Base-by-base conservation (phyloP, 2,888 invertebrate species). In the Anthophora plumipes region DNA sequence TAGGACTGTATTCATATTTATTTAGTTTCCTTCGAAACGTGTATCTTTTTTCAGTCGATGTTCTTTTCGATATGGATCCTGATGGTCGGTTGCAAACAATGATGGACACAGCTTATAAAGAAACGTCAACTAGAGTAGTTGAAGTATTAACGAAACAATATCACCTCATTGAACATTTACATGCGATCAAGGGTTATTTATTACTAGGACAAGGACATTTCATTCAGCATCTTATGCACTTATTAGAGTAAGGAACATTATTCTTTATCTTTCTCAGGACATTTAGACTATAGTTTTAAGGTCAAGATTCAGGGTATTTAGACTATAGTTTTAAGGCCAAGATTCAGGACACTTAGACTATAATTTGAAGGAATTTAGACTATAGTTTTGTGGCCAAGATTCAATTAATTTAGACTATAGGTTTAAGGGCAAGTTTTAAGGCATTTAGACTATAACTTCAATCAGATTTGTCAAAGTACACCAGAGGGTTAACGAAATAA, bases 181-280 rank as follows among this genome's bases (percentile, higher is more conserved):
- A 97, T 90, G 98, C 98, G 31, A 96, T 99, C 94, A 95, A 98
- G 83, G 95, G 97, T 77, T 99, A 98, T 94, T 94, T 99, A 90
- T 94, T 99, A 71, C 95, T 99, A 17, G 98, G 98, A 17, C 99
- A 99, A 94, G 99, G 99, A 0, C 99, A 99, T 94, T 99, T 99
- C 93, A 98, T 98, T 89, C 96, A 97, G 90, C 97, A 98, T 91
- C 95, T 99, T 70, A 97, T 99, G 96, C 98, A 98, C 89, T 94
- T 98, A 79, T 94, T 99, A 82, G 97, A 97, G 98, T 98, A 94
- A 94, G 96, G 95, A 25, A 46, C n/a, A 46, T 55, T 25, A 60
- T 31, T 25, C 63, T 39, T 20, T 8, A 7, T 5, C 55, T 17
- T 8, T n/a, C n/a, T n/a, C n/a, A n/a, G n/a, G n/a, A n/a, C n/a